A percentile compares a stretch with the other conserved stretches of the same genome.
These are phyloP conservation scores for Silurus asotus DNA, from an alignment of 2,113 vertebrate genomes.

Conservation along the genomic window DNA sequence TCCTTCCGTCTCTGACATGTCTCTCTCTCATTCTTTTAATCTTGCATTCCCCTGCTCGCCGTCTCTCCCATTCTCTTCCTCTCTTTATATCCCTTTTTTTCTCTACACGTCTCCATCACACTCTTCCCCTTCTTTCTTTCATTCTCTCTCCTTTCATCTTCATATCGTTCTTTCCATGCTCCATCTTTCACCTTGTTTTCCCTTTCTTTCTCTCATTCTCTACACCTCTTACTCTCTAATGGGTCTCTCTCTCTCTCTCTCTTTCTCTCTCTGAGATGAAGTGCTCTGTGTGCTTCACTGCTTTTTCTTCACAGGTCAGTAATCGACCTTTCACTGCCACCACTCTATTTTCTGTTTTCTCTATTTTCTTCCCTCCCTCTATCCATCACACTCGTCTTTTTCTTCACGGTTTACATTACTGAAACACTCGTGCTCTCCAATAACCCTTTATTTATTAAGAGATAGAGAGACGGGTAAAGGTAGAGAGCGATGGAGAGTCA, in stretches of 20 bases:
- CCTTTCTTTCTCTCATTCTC: not conserved
- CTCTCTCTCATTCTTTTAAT: no score
- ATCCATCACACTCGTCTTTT: constrained; percentile 23
- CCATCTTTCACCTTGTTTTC: not conserved
- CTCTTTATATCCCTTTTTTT: constrained; percentile 47
- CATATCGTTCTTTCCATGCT: not conserved
- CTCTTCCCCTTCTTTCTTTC: constrained; percentile 16
- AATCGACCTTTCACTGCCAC: constrained; percentile 43
- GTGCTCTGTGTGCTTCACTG: constrained; percentile 9
- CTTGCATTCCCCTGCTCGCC: not conserved
- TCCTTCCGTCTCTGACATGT: no score
- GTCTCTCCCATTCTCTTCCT: not conserved
- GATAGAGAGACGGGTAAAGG: no score
- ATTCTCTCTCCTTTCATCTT: not conserved
- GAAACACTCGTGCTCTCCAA: no score
- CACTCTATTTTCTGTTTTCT: constrained; percentile 35
- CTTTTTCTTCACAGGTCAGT: constrained; percentile 49
- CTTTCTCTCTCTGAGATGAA: not conserved
- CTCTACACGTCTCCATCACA: constrained; percentile 41
- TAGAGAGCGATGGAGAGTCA: no score
- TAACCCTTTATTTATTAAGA: no score
- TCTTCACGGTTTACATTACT: no score
- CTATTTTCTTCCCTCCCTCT: constrained; percentile 15
- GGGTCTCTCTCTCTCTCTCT: not conserved
- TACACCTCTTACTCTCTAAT: not conserved